phyloP scores from a whole-genome alignment of 1,140 invertebrate species.

The Drosophila guanche region DNA sequence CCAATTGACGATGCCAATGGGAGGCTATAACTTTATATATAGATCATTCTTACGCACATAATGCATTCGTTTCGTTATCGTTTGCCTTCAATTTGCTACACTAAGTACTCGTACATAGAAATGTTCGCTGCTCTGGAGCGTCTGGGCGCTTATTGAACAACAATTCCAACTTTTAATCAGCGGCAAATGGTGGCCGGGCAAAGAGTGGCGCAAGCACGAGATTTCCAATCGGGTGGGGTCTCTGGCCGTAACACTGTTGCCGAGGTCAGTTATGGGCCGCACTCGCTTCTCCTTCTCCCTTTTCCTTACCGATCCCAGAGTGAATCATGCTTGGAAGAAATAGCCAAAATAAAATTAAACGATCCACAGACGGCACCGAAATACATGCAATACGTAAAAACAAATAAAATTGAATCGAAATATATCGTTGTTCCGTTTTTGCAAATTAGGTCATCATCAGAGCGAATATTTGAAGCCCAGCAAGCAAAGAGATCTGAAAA shows the following conservation, averaged over 20 bases:
- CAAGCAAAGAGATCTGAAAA: constrained; percentile 30
- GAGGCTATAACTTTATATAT: neutral
- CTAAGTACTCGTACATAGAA: constrained; percentile 2
- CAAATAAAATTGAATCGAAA: constrained; percentile 25
- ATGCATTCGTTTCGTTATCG: constrained; percentile 40
- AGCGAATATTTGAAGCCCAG: constrained; percentile 42
- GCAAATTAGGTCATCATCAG: constrained; percentile 69
- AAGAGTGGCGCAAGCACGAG: constrained; percentile 41
- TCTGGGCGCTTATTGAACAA: constrained; percentile 53
- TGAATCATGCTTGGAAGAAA: constrained; percentile 52
- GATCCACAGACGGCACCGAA: constrained; percentile 17
- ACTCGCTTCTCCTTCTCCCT: neutral
- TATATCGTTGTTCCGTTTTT: constrained; percentile 22
- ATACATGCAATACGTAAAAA: constrained; percentile 23
- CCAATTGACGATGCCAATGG: constrained; percentile 8
- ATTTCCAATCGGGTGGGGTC: constrained; percentile 52
- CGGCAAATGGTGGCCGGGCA: constrained; percentile 36
- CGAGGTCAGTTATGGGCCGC: constrained; percentile 65
- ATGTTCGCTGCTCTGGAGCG: neutral
- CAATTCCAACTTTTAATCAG: constrained; percentile 68
- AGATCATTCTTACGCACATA: constrained; percentile 7
- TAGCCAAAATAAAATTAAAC: constrained; percentile 26
- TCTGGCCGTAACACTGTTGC: constrained; percentile 41
- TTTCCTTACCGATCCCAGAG: neutral
- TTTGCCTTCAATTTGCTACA: constrained; percentile 44